Conservation (phyloP, 2,113 vertebrate species). For the Prionailurus viverrinus region DNA sequence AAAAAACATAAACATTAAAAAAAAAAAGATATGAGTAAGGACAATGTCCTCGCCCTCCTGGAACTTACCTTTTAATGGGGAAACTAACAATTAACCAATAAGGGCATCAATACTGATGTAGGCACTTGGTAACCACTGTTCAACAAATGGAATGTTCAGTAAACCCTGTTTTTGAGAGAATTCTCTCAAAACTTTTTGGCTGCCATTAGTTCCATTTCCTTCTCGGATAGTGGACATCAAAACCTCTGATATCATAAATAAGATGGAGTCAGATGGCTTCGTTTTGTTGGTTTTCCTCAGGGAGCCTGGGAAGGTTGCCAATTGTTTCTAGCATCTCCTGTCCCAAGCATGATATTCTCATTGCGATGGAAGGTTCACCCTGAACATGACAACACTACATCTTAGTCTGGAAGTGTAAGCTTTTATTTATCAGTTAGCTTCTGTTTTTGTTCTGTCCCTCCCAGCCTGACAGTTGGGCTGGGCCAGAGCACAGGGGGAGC, state of each 20-base stretch:
- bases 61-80: not conserved
- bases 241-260: not conserved
- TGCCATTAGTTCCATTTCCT: not conserved
- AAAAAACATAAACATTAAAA: too few relatives aligned
- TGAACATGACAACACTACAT: not conserved
- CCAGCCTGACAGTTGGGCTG: not conserved
- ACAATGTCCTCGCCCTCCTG: not conserved
- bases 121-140: not conserved
- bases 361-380: not conserved
- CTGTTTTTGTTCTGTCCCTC: not conserved
- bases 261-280: not conserved
- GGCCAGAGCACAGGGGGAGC: not conserved
- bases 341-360: not conserved
- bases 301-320: not conserved
- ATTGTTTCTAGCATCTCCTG: not conserved
- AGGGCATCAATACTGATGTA: not conserved
- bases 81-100: not conserved
- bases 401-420: not conserved
- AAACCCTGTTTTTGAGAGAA: not conserved
- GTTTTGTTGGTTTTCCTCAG: conserved; percentile 1
- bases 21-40: not conserved
- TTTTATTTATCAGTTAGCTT: conserved; percentile 16
- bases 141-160: not conserved
- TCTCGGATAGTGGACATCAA: not conserved
- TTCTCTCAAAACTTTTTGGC: not conserved